Base-by-base conservation (phyloP, 2,113 vertebrate genomes). In the Nannobrachium achirus region DNA sequence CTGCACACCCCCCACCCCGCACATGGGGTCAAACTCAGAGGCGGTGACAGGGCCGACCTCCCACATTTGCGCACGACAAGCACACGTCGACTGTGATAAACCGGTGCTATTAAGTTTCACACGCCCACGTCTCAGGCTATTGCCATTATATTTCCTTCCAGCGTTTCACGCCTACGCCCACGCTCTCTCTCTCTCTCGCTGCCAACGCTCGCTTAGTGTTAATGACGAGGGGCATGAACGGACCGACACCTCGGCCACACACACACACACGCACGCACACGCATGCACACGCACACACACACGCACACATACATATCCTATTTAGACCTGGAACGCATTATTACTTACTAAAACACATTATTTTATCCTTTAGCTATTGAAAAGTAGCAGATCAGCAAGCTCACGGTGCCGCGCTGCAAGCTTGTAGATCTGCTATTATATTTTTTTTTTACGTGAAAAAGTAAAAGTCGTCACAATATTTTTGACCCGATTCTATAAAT, bases 111-210 rank as follows among this genome's bases (percentile, higher is more conserved):
- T 86, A 82, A 66, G 69, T 81, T 88, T 71, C 52, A 73, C 52
- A 73, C 88, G 83, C 85, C 86, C 76, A 82, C 85, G 81, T 78
- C 69, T 76, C 78, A 73, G 76, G 80, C 76, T 63, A 33, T 55
- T 56, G 86, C 75, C 76, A 85, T 86, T 86, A 81, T 85, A 69
- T 72, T 71, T 68, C 65, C 68, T 59, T 73, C 33, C 61, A 58
- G 59, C 75, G 80, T 88, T 84, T 88, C 80, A 89, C 56, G 52
- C 86, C 25, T 85, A 76, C 82, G 66, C 86, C 85, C 78, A 86
- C 86, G 25, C 55, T 33, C 3, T 33, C 25, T 33, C 66, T 64
- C 74, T 76, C 66, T 76, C 69, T 74, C 60, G 61, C 69, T 67
- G 66, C 75, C 38, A 63, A 62, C 18, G 38, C 51, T 46, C 25